Percentiles rank a stretch among this genome's conserved stretches.
These are phyloP conservation scores for Sipha flava DNA, from an alignment of 1,140 invertebrate species.

Conservation along the genomic window DNA sequence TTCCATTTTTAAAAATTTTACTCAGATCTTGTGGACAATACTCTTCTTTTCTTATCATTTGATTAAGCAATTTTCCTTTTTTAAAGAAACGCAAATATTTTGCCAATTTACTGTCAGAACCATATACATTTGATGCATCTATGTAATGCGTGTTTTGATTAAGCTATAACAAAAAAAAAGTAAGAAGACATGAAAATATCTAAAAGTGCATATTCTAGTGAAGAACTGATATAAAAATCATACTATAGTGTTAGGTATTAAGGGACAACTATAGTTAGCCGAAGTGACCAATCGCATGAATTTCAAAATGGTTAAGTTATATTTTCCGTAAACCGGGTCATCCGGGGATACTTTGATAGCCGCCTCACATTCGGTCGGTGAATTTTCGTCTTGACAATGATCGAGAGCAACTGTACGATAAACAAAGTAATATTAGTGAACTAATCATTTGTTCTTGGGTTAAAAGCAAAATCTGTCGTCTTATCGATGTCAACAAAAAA, in stretches of 20 bases:
- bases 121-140: background rate
- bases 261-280: background rate
- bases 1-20: background rate
- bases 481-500: too few relatives aligned
- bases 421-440: too few relatives aligned
- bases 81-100: background rate
- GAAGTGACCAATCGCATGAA: background rate
- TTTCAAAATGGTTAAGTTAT: background rate
- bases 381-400: background rate
- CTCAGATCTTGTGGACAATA: background rate
- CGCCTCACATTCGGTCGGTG: background rate
- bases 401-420: background rate
- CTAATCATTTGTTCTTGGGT: too few relatives aligned
- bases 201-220: too few relatives aligned
- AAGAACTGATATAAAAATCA: too few relatives aligned
- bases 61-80: background rate
- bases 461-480: too few relatives aligned
- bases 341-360: background rate
- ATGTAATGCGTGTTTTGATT: constrained; percentile 5
- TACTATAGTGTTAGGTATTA: background rate
- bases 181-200: too few relatives aligned
- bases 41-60: background rate
- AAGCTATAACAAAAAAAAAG: too few relatives aligned
- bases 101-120: background rate
- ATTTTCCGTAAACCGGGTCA: background rate